A percentile compares a stretch with the other conserved stretches of the same genome.
These are phyloP conservation scores for Lagenorhynchus albirostris DNA, from an alignment of 2,113 vertebrate genomes.

Conservation along the genomic window DNA sequence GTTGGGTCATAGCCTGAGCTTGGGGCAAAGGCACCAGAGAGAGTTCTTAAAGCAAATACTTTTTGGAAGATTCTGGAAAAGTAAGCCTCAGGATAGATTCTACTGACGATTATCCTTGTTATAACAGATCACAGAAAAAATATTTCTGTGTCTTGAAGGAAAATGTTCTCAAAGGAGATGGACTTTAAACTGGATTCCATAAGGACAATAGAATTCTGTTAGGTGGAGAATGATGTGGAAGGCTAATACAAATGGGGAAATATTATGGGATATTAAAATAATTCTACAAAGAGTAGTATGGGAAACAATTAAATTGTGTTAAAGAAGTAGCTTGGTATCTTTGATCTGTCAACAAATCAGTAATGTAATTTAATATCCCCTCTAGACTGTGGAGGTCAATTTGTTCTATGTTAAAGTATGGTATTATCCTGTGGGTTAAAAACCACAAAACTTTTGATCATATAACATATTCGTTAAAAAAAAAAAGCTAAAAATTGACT, in stretches of 20 bases:
- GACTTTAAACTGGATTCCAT: neutral
- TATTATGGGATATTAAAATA: neutral
- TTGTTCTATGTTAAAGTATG: neutral
- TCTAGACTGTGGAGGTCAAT: neutral
- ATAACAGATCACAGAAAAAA: slow-evolving; percentile 32
- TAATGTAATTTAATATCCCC: neutral
- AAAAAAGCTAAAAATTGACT: neutral
- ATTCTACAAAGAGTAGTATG: neutral
- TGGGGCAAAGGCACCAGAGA: neutral
- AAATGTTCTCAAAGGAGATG: neutral
- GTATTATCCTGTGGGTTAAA: neutral
- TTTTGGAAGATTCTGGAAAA: neutral
- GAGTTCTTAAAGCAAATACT: neutral
- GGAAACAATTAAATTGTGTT: neutral
- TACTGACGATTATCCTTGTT: neutral
- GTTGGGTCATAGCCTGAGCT: neutral
- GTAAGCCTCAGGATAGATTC: neutral
- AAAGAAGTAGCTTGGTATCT: neutral
- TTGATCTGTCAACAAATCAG: neutral
- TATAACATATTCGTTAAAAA: neutral
- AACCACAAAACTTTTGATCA: neutral
- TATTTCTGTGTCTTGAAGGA: neutral
- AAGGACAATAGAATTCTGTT: neutral
- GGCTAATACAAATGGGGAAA: neutral
- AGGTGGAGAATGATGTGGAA: neutral